A percentile compares a stretch with the other conserved stretches of the same genome.
phyloP scores from a whole-genome alignment of 2,797 vertebrate genomes.

The Syngnathus acus region DNA sequence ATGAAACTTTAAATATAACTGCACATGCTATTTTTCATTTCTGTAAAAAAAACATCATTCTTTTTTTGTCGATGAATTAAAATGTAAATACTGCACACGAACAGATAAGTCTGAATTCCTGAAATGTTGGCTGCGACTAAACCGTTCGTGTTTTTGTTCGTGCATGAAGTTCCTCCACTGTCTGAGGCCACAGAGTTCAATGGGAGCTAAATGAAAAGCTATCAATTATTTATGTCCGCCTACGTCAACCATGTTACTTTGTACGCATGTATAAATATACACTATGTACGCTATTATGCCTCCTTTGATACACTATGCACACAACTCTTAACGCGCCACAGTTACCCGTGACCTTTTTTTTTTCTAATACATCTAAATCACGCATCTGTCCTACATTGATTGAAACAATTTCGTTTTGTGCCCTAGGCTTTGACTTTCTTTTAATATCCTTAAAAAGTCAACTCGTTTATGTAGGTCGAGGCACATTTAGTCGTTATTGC shows the following conservation, averaged over 20 bases:
- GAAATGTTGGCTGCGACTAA: not conserved
- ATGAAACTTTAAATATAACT: no score
- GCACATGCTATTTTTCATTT: no score
- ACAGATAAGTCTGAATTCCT: not conserved
- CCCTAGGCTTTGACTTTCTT: conserved; percentile 72
- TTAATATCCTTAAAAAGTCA: conserved; percentile 68
- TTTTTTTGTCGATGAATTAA: not conserved
- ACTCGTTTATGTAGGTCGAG: conserved; percentile 73
- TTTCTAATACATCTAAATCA: conserved; percentile 9
- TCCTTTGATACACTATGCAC: not conserved
- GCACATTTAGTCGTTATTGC: conserved; percentile 52
- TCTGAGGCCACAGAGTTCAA: not conserved
- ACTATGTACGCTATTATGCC: not conserved
- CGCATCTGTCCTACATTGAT: conserved; percentile 72
- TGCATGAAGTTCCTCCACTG: not conserved
- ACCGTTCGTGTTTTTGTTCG: not conserved
- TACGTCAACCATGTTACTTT: not conserved
- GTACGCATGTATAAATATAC: not conserved
- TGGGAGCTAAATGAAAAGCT: not conserved
- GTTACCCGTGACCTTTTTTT: conserved; percentile 45
- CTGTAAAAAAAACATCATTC: no score
- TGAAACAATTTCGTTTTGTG: conserved; percentile 76
- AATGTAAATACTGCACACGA: not conserved
- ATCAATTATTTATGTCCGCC: not conserved
- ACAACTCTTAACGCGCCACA: not conserved